Conservation (phyloP, 2,888 invertebrate genomes). For the Neria commutata region DNA sequence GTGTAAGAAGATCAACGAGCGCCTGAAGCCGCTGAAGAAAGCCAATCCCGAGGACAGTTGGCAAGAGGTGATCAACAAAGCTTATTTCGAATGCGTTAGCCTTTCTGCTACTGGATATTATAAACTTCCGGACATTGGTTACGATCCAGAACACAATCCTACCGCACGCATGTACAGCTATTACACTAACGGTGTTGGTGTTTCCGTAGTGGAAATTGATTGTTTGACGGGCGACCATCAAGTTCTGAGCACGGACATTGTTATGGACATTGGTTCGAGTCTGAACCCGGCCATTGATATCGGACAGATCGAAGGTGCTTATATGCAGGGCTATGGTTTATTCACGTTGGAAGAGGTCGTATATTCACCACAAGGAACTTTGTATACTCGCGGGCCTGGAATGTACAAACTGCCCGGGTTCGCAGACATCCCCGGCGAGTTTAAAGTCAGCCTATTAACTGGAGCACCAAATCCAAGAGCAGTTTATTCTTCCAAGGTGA, state of each 20-base stretch:
- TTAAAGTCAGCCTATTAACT: slow-evolving; percentile 90
- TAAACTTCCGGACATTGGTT: slow-evolving; percentile 76
- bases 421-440: slow-evolving; percentile 87
- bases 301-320: slow-evolving; percentile 95
- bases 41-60: slow-evolving; percentile 79
- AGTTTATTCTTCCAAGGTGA: slow-evolving; percentile 93
- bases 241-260: slow-evolving; percentile 87
- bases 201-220: slow-evolving; percentile 90
- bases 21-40: slow-evolving; percentile 76
- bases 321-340: slow-evolving; percentile 92
- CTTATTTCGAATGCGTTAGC: slow-evolving; percentile 78
- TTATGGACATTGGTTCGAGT: slow-evolving; percentile 96
- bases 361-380: slow-evolving; percentile 81
- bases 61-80: slow-evolving; percentile 81
- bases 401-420: slow-evolving; percentile 94
- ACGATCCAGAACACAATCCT: slow-evolving; percentile 71
- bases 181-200: slow-evolving; percentile 84
- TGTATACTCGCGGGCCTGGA: slow-evolving; percentile 88
- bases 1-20: slow-evolving; percentile 74
- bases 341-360: slow-evolving; percentile 90
- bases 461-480: slow-evolving; percentile 90
- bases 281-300: slow-evolving; percentile 96
- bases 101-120: slow-evolving; percentile 86
- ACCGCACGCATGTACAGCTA: slow-evolving; percentile 80
- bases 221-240: slow-evolving; percentile 93